phyloP scores from a whole-genome alignment of 2,113 vertebrate genomes.

The Heliornis fulica region DNA sequence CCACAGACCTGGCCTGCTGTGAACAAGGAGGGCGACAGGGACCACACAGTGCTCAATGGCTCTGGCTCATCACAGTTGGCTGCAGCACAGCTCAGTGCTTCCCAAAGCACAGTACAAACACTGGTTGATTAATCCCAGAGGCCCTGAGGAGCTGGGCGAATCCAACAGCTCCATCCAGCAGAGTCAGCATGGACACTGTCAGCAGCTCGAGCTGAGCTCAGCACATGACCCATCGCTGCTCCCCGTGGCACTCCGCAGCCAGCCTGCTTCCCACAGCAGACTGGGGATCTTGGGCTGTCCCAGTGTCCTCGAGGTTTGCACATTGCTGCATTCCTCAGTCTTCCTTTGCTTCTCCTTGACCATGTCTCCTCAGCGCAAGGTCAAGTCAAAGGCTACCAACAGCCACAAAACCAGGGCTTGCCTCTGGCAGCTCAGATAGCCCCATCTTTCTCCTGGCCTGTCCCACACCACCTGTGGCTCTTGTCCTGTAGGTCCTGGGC shows the following conservation, averaged over 20 bases:
- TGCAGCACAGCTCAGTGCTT: background rate
- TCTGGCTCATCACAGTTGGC: background rate
- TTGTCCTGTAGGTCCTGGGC: background rate
- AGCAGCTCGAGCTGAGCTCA: background rate
- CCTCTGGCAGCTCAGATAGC: background rate
- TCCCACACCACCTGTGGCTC: rapidly evolving
- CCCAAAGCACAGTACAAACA: background rate
- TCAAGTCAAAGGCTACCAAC: background rate
- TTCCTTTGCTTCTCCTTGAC: background rate
- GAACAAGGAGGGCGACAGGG: background rate
- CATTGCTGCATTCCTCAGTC: background rate
- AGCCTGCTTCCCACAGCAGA: background rate
- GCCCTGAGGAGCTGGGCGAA: background rate
- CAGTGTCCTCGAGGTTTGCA: background rate
- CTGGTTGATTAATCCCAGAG: background rate
- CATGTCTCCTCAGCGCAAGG: background rate
- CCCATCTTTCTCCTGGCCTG: background rate
- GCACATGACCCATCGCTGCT: background rate
- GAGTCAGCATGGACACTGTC: rapidly evolving
- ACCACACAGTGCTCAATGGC: rapidly evolving
- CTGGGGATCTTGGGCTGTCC: background rate
- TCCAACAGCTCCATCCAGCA: background rate
- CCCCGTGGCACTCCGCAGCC: background rate
- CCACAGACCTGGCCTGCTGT: background rate
- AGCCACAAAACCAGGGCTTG: background rate